These are phyloP conservation scores for Troides helena DNA, from an alignment of 2,888 invertebrate genomes.

Conservation along the genomic window DNA sequence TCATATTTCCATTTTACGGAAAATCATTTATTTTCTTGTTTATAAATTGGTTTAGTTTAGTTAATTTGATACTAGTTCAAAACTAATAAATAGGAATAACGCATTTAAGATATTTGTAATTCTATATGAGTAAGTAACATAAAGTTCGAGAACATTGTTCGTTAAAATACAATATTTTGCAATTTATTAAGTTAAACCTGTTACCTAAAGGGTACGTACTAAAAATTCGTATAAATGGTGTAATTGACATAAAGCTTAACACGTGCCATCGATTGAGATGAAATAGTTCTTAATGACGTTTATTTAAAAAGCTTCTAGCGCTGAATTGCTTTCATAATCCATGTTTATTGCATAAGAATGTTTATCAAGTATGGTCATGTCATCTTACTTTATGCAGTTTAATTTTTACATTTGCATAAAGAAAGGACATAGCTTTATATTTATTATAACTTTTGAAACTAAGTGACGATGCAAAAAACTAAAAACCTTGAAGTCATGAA, in stretches of 20 bases:
- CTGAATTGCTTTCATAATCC: conserved; percentile 38
- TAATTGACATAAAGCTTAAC: neutral
- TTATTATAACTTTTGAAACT: neutral
- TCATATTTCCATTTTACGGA: too few relatives aligned
- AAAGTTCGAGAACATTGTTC: neutral
- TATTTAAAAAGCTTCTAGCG: conserved; percentile 48
- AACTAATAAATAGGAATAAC: too few relatives aligned
- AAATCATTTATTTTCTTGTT: too few relatives aligned
- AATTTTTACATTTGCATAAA: too few relatives aligned
- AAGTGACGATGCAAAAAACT: neutral
- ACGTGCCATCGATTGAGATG: conserved; percentile 46
- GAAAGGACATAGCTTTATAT: too few relatives aligned
- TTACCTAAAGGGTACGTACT: neutral
- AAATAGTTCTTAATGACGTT: conserved; percentile 54
- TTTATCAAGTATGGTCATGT: conserved; percentile 25
- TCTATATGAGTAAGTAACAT: too few relatives aligned
- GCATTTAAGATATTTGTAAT: too few relatives aligned
- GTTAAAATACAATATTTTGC: neutral
- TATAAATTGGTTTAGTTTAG: too few relatives aligned
- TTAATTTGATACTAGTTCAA: too few relatives aligned
- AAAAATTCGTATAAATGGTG: neutral
- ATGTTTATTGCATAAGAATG: neutral
- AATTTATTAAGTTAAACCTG: neutral
- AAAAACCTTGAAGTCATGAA: neutral
- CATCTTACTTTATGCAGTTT: too few relatives aligned